Base-by-base conservation (phyloP, 2,888 invertebrate species). In the Amphipoea lucens region DNA sequence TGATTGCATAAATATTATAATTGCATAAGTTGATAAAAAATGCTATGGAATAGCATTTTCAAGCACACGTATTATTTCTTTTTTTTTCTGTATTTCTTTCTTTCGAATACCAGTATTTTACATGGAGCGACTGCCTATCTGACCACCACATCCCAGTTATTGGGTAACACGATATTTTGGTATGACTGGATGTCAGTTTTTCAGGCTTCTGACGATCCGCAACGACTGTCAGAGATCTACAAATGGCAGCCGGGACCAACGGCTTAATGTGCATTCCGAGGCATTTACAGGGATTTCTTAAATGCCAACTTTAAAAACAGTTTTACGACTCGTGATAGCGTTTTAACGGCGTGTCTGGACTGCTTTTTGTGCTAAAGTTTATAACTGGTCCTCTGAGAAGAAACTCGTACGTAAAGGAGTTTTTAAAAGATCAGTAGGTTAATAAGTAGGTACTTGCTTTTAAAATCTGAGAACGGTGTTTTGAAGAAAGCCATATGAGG, bases 271-370 rank as follows among this genome's bases (percentile, higher is more conserved):
- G 7, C 17, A 36, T 6, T 63, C 63, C 29, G 36, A 36, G 63
- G 63, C 36, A 63, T 7, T 83, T 83, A 45, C 72, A 74, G 36
- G 68, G 20, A 2, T 40, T 60, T 36, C 1, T 20, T n/a, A 63
- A 63, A 62, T 12, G 17, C 11, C 11, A n/a, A 71, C 17, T 71
- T 60, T 40, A 62, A 40, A 62, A 71, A 71, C 40, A 20, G 6
- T 40, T 40, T 74, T 42, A 74, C 5, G 11, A 74, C 51, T 54
- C 74, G 4, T 23, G 9, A 65, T 54, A 45, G 17, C 20, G 54
- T 63, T 45, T 51, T 36, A 42, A 78, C 23, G 0, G 23, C 36
- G 36, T 23, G 29, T 23, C 7, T 72, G 0, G 40, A 36, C 20
- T 54, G 17, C 2, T 54, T 48, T 48, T 0, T 12, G 12, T 3